A percentile compares a stretch with the other conserved stretches of the same genome.
phyloP scores from a whole-genome alignment of 64 coral and sea anemone species.

The Anthopleura sola region DNA sequence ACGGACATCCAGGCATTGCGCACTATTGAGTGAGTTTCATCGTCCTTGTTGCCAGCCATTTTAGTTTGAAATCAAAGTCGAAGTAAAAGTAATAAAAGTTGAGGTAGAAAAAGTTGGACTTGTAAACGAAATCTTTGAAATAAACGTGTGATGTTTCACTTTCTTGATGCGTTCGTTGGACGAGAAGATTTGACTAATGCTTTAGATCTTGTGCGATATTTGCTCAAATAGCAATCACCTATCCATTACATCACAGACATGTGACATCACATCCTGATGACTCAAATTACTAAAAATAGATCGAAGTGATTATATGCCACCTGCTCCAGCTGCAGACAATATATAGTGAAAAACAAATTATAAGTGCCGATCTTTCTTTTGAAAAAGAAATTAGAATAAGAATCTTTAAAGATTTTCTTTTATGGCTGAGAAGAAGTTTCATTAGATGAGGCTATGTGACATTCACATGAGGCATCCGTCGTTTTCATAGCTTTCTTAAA shows the following conservation, averaged over 20 bases:
- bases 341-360: not conserved
- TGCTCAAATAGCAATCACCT: not conserved
- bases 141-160: not conserved
- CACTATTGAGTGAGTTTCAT: not conserved
- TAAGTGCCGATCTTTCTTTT: not conserved
- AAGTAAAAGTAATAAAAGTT: not conserved
- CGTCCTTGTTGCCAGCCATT: not conserved
- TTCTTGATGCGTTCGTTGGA: not conserved
- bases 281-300: not conserved
- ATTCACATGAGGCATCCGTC: too few species aligned
- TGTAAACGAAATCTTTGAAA: not conserved
- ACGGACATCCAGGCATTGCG: constrained; percentile 38
- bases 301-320: not conserved
- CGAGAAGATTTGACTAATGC: not conserved
- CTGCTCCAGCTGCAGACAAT: not conserved
- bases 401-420: too few species aligned
- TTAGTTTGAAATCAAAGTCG: not conserved
- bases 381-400: not conserved
- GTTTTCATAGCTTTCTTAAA: too few species aligned
- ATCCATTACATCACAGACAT: not conserved
- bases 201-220: not conserved
- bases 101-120: not conserved
- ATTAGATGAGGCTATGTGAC: too few species aligned
- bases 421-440: too few species aligned
- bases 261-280: constrained; percentile 1